phyloP scores from a whole-genome alignment of 2,113 vertebrate species.

The Burhinus oedicnemus region DNA sequence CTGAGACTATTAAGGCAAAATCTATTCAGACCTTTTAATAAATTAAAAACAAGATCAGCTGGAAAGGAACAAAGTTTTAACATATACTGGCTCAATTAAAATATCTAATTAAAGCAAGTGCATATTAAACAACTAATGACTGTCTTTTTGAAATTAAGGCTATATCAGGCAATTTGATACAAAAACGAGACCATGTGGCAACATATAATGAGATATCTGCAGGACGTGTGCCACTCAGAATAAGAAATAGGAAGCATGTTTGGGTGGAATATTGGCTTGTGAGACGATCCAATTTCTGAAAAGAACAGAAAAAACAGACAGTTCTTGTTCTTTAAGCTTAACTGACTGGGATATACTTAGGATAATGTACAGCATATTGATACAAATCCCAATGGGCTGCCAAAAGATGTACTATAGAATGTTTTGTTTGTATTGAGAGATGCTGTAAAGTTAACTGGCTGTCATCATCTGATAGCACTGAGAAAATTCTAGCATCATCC shows the following conservation, averaged over 20 bases:
- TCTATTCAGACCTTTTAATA: not conserved
- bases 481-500: not conserved
- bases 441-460: not conserved
- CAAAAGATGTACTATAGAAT: not conserved
- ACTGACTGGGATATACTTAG: not conserved
- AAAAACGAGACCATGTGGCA: not conserved
- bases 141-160: not conserved
- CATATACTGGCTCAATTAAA: not conserved
- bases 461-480: not conserved
- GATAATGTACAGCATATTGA: not conserved
- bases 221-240: not conserved
- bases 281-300: not conserved
- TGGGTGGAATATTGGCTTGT: not conserved
- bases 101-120: not conserved
- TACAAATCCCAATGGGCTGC: not conserved
- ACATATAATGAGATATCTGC: not conserved
- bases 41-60: not conserved
- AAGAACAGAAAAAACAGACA: not conserved
- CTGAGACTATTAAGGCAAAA: not conserved
- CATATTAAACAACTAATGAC: not conserved
- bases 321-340: not conserved
- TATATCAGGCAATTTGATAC: not conserved
- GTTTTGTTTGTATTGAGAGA: constrained; percentile 1
- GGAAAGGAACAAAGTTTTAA: constrained; percentile 3
- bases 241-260: not conserved